Conservation (phyloP, 2,888 invertebrate species). For the Agrochola lota region DNA sequence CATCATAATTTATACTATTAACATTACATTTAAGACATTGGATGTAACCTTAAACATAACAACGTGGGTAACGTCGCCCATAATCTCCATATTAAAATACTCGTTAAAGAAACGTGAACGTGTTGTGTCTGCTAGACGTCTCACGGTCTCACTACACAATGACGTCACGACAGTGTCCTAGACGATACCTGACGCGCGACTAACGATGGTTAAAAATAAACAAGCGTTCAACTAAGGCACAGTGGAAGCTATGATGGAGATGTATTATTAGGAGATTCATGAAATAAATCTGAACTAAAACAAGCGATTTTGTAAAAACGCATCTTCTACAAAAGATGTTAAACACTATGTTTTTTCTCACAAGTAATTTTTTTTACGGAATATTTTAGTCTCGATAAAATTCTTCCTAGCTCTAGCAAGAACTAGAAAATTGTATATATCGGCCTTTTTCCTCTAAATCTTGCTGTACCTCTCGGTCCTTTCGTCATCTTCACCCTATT, state of each 20-base stretch:
- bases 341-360: neutral
- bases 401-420: no score
- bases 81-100: constrained; percentile 6
- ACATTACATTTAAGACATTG: no score
- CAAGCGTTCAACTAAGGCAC: neutral
- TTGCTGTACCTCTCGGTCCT: no score
- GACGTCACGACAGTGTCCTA: neutral
- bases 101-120: neutral
- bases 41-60: neutral
- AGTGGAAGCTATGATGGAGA: neutral
- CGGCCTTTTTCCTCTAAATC: no score
- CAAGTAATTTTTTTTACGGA: neutral
- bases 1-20: neutral
- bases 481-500: no score
- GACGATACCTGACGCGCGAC: constrained; percentile 21
- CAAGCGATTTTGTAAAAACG: neutral
- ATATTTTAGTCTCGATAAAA: neutral
- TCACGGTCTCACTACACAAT: neutral
- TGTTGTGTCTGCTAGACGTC: neutral
- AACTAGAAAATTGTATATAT: no score
- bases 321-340: neutral
- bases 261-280: neutral
- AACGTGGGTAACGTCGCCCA: neutral
- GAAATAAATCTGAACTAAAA: neutral
- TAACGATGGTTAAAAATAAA: constrained; percentile 34